A percentile compares a stretch with the other conserved stretches of the same genome.
Evolutionary conservation across 2,888 invertebrate species (phyloP).

Genomic region (Holacanthella duospinosa): DNA sequence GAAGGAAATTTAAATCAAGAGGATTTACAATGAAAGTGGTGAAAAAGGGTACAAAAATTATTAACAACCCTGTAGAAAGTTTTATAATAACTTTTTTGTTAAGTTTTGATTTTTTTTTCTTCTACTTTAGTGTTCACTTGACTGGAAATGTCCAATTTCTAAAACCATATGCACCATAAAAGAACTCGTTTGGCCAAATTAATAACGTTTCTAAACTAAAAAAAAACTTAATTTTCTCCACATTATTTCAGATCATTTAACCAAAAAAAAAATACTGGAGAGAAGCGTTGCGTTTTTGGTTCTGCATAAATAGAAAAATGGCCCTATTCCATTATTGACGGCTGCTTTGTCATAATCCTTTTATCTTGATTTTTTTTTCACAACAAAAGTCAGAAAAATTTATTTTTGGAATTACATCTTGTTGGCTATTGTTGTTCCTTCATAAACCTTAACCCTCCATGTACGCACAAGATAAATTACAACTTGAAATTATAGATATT

Average conservation of each 20-base stretch:
- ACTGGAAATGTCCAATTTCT: too few species aligned
- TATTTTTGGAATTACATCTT: slow-evolving; percentile 5
- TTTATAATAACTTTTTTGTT: too few species aligned
- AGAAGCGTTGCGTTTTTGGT: neutral
- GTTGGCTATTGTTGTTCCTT: neutral
- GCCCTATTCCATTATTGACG: neutral
- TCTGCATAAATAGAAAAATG: neutral
- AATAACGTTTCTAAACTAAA: neutral
- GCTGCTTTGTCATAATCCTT: too few species aligned
- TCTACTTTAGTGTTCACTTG: too few species aligned
- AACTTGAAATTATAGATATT: neutral
- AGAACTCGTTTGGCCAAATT: neutral
- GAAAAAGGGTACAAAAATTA: too few species aligned
- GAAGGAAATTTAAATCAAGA: too few species aligned
- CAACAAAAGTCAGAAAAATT: neutral
- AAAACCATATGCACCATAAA: too few species aligned
- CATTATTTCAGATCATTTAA: neutral
- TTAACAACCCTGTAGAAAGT: too few species aligned
- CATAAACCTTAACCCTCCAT: neutral
- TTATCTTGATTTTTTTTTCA: slow-evolving; percentile 2
- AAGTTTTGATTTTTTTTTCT: too few species aligned
- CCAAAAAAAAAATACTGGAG: neutral
- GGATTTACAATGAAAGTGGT: too few species aligned
- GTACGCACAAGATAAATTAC: neutral
- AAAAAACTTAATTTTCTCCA: slow-evolving; percentile 2